Evolutionary conservation across 2,888 invertebrate genomes (phyloP).

Genomic region (Harpagoxenus sublaevis): DNA sequence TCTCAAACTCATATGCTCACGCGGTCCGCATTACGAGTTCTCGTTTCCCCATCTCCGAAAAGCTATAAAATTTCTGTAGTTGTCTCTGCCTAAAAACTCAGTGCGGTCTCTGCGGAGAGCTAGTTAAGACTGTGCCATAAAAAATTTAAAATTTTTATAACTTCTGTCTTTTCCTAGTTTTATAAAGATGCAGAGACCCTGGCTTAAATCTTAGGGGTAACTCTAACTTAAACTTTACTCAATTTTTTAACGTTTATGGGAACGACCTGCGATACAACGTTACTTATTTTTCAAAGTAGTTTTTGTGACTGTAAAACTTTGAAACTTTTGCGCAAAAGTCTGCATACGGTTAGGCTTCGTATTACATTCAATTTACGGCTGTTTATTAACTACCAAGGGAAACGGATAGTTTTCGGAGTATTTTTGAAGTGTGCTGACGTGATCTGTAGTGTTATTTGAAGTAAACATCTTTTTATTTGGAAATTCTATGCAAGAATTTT

Average conservation of each 20-base stretch:
- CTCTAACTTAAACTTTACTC: slow-evolving; percentile 13
- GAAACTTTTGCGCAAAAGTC: neutral
- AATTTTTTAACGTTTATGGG: slow-evolving; percentile 24
- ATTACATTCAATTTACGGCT: no score
- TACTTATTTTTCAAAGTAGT: neutral
- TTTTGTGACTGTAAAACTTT: neutral
- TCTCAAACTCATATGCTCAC: neutral
- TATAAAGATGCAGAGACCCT: neutral
- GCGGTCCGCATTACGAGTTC: neutral
- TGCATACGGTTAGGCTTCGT: no score
- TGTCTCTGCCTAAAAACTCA: neutral
- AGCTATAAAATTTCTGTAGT: neutral
- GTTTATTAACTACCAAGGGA: no score
- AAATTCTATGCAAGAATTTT: no score
- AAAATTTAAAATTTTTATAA: neutral
- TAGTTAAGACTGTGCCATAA: neutral
- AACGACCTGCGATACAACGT: neutral
- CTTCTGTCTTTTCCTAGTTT: neutral
- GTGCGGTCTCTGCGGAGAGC: neutral
- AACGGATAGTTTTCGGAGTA: no score
- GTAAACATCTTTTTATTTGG: no score
- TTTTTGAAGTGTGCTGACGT: no score
- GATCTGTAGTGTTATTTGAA: no score
- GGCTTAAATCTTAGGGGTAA: neutral
- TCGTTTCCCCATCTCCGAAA: neutral